phyloP scores from a whole-genome alignment of 2,888 invertebrate species.

The Choreutis nemorana region DNA sequence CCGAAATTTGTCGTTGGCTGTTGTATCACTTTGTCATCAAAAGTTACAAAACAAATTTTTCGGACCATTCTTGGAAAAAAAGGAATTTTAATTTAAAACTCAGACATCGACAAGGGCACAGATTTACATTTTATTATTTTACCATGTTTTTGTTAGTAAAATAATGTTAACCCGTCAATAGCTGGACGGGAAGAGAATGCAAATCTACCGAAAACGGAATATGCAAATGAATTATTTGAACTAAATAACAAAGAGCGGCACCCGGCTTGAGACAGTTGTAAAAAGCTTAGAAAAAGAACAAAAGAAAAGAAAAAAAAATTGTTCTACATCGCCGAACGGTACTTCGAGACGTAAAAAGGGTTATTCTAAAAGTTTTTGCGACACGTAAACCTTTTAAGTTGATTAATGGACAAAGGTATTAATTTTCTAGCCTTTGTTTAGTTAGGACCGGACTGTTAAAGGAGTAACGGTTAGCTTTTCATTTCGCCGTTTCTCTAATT shows the following conservation, averaged over 20 bases:
- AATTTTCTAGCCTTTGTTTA: conserved; percentile 37
- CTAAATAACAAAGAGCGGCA: conserved; percentile 29
- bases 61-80: no score
- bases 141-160: conserved; percentile 35
- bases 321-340: conserved; percentile 48
- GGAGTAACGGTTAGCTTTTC: conserved; percentile 18
- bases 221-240: conserved; percentile 50
- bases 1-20: no score
- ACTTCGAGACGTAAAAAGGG: conserved; percentile 39
- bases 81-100: no score
- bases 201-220: conserved; percentile 45
- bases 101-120: no score
- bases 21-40: no score
- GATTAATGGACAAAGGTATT: conserved; percentile 54
- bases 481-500: no score
- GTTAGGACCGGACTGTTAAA: conserved; percentile 19
- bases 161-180: conserved; percentile 33
- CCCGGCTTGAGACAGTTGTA: conserved; percentile 34
- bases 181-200: conserved; percentile 37
- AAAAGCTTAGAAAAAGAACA: conserved; percentile 47
- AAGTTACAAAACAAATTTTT: no score
- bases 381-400: conserved; percentile 45
- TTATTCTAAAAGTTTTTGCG: conserved; percentile 38
- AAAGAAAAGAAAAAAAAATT: no score
- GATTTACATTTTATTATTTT: conserved; percentile 15